Evolutionary conservation across 2,113 vertebrate genomes (phyloP), one percentile per base, ranked within the genome.

Genomic region (Aythya baeri): DNA sequence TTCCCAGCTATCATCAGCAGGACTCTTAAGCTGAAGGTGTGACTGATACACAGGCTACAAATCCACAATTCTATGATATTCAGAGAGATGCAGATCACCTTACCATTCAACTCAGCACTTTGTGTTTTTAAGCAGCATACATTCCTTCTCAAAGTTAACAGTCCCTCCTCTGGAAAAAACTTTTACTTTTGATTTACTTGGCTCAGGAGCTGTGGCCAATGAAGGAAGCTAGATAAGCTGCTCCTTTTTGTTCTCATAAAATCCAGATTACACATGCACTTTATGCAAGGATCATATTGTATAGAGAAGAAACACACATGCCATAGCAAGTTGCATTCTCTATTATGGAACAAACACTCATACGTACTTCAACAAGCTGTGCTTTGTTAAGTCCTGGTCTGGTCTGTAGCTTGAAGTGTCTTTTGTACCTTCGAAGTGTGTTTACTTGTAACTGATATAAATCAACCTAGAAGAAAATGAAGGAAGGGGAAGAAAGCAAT

Each of bases 351-450:
- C 70, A 93, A 96, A 96, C 61, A 94, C n/a, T 94, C 77, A 91
- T 90, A 97, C 91, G 10, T 98, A 98, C 98, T 97, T 98, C 98
- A 95, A 98, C 98, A 83, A 98, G 98, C 89, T 98, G 98, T 95
- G 98, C 98, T 98, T 98, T 98, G 97, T 98, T 98, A 94, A 98
- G 98, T 88, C 98, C 98, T 2, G 98, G 98, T 97, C 98, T 98
- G 89, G 98, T 98, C 97, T 98, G 98, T 89, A 98, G 96, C 94
- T 98, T 98, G 97, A 98, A 98, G 97, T 98, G 98, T 97, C 98
- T 98, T 98, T 98, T 98, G 96, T 98, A 98, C 92, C 98, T 98
- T 97, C 98, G 97, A 95, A 98, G 98, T 79, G 98, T 98, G 94
- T 98, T 98, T 97, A 98, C 98, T 97, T 98, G 98, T 97, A 98